Evolutionary conservation across 2,113 vertebrate genomes (phyloP).

Genomic region (Synodontis membranacea): DNA sequence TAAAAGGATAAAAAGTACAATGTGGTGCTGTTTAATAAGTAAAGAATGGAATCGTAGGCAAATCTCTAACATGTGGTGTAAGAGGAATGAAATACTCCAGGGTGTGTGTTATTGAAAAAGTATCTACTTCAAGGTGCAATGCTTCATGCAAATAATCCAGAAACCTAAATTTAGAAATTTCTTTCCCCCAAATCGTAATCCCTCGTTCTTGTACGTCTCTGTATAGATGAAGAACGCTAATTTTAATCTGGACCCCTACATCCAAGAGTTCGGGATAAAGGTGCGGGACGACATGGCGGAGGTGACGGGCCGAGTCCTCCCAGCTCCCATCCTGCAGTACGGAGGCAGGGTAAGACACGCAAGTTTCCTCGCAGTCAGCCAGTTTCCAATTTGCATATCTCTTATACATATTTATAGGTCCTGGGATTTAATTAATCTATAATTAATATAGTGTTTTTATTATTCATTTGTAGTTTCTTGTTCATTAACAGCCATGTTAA

Average conservation of each 20-base stretch:
- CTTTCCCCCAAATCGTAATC: background rate
- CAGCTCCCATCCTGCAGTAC: conserved; percentile 96
- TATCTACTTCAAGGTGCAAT: background rate
- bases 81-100: background rate
- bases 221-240: conserved; percentile 98
- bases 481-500: background rate
- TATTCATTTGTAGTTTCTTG: background rate
- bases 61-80: too few relatives aligned
- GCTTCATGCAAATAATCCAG: background rate
- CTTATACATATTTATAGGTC: too few relatives aligned
- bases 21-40: background rate
- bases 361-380: too few relatives aligned
- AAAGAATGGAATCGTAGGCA: background rate
- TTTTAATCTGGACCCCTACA: conserved; percentile 98
- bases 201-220: background rate
- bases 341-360: conserved; percentile 85
- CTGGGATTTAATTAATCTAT: background rate
- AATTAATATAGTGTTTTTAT: background rate
- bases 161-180: background rate
- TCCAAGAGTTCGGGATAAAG: conserved; percentile 99
- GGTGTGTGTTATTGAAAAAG: background rate
- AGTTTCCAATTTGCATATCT: too few relatives aligned
- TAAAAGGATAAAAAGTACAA: background rate
- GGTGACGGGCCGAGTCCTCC: conserved; percentile 93
- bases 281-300: conserved; percentile 99